phyloP scores from a whole-genome alignment of 1,140 invertebrate species.

The Rhyacophila brunnea region DNA sequence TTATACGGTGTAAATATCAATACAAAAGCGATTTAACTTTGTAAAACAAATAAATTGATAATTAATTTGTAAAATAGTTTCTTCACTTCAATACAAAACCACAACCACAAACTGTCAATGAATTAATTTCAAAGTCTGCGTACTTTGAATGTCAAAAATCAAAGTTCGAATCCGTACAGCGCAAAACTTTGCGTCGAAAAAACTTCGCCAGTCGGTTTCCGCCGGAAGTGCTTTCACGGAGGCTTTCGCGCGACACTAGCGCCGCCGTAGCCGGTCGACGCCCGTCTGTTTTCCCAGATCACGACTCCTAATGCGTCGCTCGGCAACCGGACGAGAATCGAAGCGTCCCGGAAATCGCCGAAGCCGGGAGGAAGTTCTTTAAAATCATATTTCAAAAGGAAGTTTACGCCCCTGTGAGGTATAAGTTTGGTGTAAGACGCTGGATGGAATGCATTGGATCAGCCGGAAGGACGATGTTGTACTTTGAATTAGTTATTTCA shows the following conservation, averaged over 20 bases:
- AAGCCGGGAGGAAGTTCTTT: conserved; percentile 1
- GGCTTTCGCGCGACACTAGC: conserved; percentile 14
- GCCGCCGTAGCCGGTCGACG: conserved; percentile 21
- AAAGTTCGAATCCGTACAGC: too few relatives aligned
- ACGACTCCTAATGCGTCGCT: neutral
- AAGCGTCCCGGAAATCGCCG: conserved; percentile 15
- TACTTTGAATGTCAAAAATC: too few relatives aligned
- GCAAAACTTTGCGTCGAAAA: neutral
- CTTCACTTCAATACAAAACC: too few relatives aligned
- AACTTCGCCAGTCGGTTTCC: conserved; percentile 5
- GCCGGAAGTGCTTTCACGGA: neutral
- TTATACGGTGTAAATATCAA: too few relatives aligned
- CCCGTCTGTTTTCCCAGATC: conserved; percentile 18
- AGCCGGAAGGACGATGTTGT: conserved; percentile 1
- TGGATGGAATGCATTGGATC: neutral
- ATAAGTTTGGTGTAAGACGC: neutral
- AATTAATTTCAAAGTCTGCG: too few relatives aligned
- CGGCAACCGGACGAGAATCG: neutral
- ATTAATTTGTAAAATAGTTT: too few relatives aligned
- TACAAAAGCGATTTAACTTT: too few relatives aligned
- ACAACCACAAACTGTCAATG: too few relatives aligned
- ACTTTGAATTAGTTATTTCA: too few relatives aligned
- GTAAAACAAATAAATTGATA: too few relatives aligned
- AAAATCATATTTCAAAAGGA: conserved; percentile 15
- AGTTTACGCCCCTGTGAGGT: conserved; percentile 1